These are phyloP conservation scores for Corythornis vintsioides DNA, from an alignment of 2,113 vertebrate genomes.

Conservation along the genomic window DNA sequence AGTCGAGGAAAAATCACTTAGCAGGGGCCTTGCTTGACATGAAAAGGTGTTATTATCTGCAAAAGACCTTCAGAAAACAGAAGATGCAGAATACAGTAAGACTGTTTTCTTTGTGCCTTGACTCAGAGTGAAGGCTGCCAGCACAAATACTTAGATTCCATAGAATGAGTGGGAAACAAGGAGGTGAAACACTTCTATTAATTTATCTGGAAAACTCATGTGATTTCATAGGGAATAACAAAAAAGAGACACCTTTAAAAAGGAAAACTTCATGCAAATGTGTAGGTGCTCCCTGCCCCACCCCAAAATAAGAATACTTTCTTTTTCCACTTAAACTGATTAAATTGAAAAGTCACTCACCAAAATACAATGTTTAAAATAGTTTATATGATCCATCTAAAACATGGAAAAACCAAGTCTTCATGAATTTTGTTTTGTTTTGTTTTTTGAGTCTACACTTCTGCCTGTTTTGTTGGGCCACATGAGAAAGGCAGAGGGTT, in stretches of 20 bases:
- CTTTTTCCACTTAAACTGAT: neutral
- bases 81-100: neutral
- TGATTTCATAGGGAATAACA: neutral
- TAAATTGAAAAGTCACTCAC: neutral
- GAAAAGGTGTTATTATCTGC: neutral
- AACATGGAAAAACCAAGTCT: neutral
- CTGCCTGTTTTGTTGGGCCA: neutral
- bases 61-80: neutral
- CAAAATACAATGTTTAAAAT: neutral
- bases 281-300: neutral
- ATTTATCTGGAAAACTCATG: rapidly evolving
- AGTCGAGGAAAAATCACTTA: neutral
- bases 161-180: neutral
- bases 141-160: neutral
- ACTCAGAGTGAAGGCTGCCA: neutral
- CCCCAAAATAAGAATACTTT: neutral
- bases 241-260: neutral
- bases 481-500: neutral
- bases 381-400: neutral
- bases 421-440: neutral
- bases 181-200: neutral
- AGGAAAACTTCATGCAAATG: neutral
- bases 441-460: neutral
- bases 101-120: neutral
- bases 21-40: neutral